Evolutionary conservation across 92 coral and sea anemone genomes (phyloP).

Genomic region (Desmophyllum pertusum): DNA sequence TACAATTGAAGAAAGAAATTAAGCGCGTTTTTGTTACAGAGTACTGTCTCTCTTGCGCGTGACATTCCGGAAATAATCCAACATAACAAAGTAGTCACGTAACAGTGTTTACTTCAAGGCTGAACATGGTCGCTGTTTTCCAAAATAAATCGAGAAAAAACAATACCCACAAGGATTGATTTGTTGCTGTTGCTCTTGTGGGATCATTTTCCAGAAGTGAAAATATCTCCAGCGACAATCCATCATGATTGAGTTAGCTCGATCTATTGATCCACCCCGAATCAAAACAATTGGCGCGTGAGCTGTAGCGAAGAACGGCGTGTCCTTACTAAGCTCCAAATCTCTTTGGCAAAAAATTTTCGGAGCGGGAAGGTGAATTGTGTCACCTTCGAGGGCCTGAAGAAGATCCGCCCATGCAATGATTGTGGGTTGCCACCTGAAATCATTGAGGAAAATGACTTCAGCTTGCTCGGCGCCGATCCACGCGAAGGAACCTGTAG

Average conservation of each 20-base stretch:
- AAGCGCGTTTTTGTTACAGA: too few species aligned
- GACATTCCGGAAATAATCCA: too few species aligned
- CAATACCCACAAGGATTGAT: too few species aligned
- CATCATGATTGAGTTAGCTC: constrained; percentile 49
- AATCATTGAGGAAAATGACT: constrained; percentile 41
- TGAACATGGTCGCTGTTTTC: too few species aligned
- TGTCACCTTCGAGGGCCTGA: constrained; percentile 49
- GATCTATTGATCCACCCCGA: constrained; percentile 39
- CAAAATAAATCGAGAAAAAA: too few species aligned
- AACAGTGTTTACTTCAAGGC: too few species aligned
- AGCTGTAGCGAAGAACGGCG: constrained; percentile 49
- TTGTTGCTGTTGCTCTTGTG: too few species aligned
- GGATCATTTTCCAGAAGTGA: too few species aligned
- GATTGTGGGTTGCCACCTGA: constrained; percentile 28
- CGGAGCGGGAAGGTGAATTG: constrained; percentile 40
- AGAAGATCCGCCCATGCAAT: constrained; percentile 46
- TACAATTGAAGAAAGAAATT: too few species aligned
- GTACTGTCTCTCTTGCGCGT: too few species aligned
- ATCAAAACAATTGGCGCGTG: constrained; percentile 43
- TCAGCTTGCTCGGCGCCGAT: too few species aligned
- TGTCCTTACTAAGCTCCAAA: constrained; percentile 34
- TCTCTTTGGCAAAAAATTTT: constrained; percentile 35
- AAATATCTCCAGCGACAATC: constrained; percentile 41
- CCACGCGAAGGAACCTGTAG: constrained; percentile 45
- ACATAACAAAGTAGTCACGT: too few species aligned